phyloP scores from a whole-genome alignment of 2,113 vertebrate species.

The Serinus canaria region DNA sequence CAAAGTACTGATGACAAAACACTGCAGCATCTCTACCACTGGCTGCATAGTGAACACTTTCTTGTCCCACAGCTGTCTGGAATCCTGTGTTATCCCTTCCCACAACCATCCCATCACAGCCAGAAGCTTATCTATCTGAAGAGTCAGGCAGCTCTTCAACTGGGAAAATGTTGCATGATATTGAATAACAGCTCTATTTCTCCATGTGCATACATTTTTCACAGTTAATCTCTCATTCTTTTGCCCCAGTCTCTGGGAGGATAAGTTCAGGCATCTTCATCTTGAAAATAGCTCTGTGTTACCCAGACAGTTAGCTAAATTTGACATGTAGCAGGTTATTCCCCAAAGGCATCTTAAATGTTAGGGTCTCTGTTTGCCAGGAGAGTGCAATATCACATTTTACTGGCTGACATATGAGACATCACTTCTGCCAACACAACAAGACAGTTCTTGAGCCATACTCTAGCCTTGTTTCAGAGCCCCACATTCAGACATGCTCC shows the following conservation, averaged over 20 bases:
- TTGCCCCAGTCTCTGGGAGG: background rate
- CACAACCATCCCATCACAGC: background rate
- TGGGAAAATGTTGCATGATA: background rate
- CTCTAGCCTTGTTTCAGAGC: background rate
- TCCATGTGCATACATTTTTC: background rate
- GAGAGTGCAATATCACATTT: background rate
- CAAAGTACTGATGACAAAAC: constrained; percentile 12
- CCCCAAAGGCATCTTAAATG: background rate
- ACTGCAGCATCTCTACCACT: background rate
- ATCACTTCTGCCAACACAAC: background rate
- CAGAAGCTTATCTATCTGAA: constrained; percentile 21
- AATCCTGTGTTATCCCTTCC: background rate
- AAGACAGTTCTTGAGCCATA: background rate
- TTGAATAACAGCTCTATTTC: background rate
- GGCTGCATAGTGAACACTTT: background rate
- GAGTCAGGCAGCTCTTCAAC: background rate
- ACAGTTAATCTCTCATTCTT: background rate
- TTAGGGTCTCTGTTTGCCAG: background rate
- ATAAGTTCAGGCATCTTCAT: background rate
- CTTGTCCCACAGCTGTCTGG: background rate
- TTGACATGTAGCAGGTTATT: background rate
- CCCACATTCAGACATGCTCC: background rate
- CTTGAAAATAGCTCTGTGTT: background rate
- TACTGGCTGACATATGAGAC: background rate
- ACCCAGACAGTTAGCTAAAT: background rate